phyloP scores from a whole-genome alignment of 2,797 vertebrate species.

The Valencia hispanica region DNA sequence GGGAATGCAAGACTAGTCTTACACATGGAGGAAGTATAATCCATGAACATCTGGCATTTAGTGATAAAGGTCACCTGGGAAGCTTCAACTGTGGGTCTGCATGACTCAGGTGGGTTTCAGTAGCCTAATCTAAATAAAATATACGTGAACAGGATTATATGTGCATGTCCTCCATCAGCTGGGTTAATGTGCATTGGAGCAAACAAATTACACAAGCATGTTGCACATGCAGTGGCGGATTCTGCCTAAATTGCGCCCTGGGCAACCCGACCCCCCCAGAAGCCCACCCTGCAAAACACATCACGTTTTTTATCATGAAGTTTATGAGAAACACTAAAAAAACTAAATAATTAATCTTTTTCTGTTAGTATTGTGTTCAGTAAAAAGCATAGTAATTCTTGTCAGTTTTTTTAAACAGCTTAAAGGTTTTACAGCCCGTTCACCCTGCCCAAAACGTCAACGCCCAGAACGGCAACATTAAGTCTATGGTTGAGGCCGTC shows the following conservation, averaged over 20 bases:
- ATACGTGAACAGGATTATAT: too few species aligned
- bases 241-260: neutral
- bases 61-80: slow-evolving; percentile 21
- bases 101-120: slow-evolving; percentile 21
- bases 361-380: neutral
- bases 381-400: neutral
- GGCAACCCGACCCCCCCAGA: neutral
- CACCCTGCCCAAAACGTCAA: too few species aligned
- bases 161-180: neutral
- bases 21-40: slow-evolving; percentile 27
- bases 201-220: neutral
- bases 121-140: too few species aligned
- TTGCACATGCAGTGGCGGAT: neutral
- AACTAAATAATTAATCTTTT: neutral
- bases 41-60: slow-evolving; percentile 11
- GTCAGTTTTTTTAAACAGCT: neutral
- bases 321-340: neutral
- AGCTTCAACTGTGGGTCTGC: slow-evolving; percentile 6
- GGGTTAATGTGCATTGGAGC: slow-evolving; percentile 5
- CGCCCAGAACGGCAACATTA: too few species aligned
- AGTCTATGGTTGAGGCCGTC: too few species aligned
- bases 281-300: too few species aligned
- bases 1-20: slow-evolving; percentile 21
- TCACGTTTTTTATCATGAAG: neutral
- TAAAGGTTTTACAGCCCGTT: neutral